Percentiles rank a stretch among this genome's conserved stretches.
Conservation (phyloP, 2,113 vertebrate species). For the Girardinichthys multiradiatus region DNA sequence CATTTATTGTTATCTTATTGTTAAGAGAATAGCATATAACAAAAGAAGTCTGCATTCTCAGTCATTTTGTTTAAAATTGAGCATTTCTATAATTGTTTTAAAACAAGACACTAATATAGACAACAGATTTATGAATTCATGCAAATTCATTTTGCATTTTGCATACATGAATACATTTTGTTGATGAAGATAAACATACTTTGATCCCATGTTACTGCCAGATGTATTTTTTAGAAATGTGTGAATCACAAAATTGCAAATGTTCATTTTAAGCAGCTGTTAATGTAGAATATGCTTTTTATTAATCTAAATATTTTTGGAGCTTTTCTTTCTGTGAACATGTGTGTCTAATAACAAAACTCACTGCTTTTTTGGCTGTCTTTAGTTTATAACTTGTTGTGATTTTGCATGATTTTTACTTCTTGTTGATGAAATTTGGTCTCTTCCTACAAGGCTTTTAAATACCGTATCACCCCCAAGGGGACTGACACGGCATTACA, state of each 20-base stretch:
- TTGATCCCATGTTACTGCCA: background rate
- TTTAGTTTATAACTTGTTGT: background rate
- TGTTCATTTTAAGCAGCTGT: background rate
- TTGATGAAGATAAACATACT: too few species aligned
- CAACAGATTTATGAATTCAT: background rate
- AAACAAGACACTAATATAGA: background rate
- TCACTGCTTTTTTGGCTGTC: background rate
- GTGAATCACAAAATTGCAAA: background rate
- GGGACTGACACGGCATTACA: constrained; percentile 37
- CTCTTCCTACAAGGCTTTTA: background rate
- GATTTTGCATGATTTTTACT: background rate
- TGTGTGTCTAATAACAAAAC: background rate
- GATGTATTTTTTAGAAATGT: background rate
- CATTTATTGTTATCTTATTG: background rate
- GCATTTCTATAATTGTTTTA: background rate
- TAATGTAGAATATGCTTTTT: background rate
- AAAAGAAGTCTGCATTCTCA: background rate
- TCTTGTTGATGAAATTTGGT: too few species aligned
- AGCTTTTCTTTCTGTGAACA: background rate
- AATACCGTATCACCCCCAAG: constrained; percentile 37
- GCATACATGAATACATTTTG: background rate
- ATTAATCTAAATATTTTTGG: background rate
- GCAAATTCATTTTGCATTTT: background rate
- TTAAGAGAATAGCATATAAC: background rate
- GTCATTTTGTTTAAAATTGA: background rate